Conservation (phyloP, 2,888 invertebrate species). For the Oscheius sp. region DNA sequence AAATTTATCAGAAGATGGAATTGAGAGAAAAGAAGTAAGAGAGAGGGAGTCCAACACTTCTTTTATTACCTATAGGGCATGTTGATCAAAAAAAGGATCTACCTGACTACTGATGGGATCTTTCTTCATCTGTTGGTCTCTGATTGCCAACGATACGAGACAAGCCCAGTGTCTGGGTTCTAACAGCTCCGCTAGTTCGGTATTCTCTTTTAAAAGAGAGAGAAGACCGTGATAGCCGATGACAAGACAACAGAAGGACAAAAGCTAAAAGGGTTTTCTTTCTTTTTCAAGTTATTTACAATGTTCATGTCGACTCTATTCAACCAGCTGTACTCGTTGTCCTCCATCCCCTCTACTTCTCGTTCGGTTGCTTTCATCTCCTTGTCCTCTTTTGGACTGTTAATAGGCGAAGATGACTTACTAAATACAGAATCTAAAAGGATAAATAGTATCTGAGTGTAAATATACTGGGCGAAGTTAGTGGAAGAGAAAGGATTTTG, state of each 20-base stretch:
- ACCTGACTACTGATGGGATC: neutral
- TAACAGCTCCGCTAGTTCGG: neutral
- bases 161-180: constrained; percentile 4
- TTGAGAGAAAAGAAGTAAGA: neutral
- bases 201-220: neutral
- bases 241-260: constrained; percentile 13
- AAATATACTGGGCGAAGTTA: neutral
- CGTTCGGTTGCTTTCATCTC: neutral
- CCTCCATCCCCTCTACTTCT: neutral
- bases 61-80: constrained; percentile 14
- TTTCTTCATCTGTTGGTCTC: constrained; percentile 17
- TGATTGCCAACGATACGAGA: constrained; percentile 1
- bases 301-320: constrained; percentile 9
- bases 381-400: too few species aligned
- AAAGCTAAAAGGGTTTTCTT: neutral
- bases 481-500: neutral
- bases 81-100: neutral
- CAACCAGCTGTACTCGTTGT: neutral
- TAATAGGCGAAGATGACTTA: neutral
- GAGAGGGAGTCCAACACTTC: constrained; percentile 4
- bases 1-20: neutral
- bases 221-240: constrained; percentile 13
- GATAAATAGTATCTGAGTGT: too few species aligned
- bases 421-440: neutral
- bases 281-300: neutral